Evolutionary conservation across 2,113 vertebrate species (phyloP).

Genomic region (Heloderma charlesbogerti): DNA sequence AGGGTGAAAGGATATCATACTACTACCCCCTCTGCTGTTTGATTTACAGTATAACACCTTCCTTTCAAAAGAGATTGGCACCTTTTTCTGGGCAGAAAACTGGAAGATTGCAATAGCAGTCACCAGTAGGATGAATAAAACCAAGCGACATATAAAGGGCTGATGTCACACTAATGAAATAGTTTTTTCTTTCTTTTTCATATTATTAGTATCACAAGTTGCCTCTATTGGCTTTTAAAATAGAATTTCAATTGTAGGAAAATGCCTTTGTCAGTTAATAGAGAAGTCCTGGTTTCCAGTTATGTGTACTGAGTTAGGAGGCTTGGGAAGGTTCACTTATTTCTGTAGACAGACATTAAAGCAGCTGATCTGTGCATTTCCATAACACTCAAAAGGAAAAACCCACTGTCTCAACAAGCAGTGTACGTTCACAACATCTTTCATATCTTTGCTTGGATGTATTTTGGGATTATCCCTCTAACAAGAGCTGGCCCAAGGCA

Average conservation of each 20-base stretch:
- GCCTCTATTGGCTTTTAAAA: neutral
- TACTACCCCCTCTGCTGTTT: conserved; percentile 12
- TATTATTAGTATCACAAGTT: neutral
- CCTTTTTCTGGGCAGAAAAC: neutral
- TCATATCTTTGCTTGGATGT: neutral
- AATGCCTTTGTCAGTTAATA: neutral
- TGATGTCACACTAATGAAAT: neutral
- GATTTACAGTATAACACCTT: neutral
- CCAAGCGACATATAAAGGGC: neutral
- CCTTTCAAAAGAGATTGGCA: neutral
- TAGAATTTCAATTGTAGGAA: neutral
- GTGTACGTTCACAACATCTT: neutral
- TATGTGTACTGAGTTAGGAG: neutral
- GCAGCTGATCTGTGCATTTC: neutral
- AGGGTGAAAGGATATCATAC: neutral
- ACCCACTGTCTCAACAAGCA: neutral
- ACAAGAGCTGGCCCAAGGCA: too few relatives aligned
- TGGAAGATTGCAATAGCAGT: neutral
- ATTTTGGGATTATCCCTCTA: too few relatives aligned
- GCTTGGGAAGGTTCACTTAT: neutral
- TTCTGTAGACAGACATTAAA: neutral
- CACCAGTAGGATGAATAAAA: neutral
- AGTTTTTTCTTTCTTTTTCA: neutral
- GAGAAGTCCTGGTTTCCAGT: neutral
- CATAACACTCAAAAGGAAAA: neutral